Conservation (phyloP, 2,888 invertebrate genomes). For the Dynastes maya region DNA sequence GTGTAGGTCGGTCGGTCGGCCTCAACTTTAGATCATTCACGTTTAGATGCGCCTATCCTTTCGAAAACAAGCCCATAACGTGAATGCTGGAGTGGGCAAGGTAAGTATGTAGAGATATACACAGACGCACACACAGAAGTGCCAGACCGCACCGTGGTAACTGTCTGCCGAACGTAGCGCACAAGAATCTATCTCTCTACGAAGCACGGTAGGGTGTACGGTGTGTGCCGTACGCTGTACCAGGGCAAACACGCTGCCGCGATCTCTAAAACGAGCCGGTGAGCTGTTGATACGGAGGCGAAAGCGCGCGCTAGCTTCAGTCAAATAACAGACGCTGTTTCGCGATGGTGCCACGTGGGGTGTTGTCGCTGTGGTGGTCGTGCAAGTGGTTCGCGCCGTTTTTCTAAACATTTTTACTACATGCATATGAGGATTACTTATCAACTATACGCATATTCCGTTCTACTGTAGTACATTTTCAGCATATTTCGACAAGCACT, state of each 20-base stretch:
- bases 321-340: conserved; percentile 46
- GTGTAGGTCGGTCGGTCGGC: conserved; percentile 40
- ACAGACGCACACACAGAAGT: conserved; percentile 33
- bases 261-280: conserved; percentile 5
- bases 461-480: not conserved
- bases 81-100: conserved; percentile 47
- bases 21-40: conserved; percentile 44
- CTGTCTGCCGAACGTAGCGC: conserved; percentile 21
- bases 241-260: conserved; percentile 20
- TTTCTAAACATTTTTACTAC: conserved; percentile 32
- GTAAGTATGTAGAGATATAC: conserved; percentile 34
- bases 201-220: too few relatives aligned
- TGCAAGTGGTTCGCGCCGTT: conserved; percentile 50
- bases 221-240: not conserved
- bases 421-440: conserved; percentile 32
- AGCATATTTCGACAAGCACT: not conserved
- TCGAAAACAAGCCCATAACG: conserved; percentile 50
- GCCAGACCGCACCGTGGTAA: conserved; percentile 31
- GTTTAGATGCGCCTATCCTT: conserved; percentile 45
- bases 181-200: conserved; percentile 1
- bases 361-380: conserved; percentile 48
- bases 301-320: conserved; percentile 39
- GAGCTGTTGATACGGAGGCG: conserved; percentile 21
- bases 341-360: conserved; percentile 51
- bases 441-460: conserved; percentile 3